phyloP scores from a whole-genome alignment of 2,113 vertebrate species.

The Sinocyclocheilus anophthalmus region DNA sequence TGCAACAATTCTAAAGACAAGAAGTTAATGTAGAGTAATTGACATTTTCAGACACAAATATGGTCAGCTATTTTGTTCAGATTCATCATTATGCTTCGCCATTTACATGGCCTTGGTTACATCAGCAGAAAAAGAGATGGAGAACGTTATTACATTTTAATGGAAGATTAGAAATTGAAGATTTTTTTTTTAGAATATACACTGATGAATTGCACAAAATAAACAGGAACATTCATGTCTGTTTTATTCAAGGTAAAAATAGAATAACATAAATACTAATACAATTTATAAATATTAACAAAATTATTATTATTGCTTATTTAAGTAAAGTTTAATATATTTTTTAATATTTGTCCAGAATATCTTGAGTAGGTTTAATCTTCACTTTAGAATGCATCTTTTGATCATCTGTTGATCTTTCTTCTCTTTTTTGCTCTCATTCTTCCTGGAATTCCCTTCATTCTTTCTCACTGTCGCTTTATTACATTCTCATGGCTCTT shows the following conservation, averaged over 20 bases:
- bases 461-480: neutral
- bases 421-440: neutral
- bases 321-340: neutral
- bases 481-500: slow-evolving; percentile 27
- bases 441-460: neutral
- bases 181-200: neutral
- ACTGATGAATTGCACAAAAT: neutral
- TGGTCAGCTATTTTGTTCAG: neutral
- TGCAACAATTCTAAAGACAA: neutral
- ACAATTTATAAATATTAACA: no score
- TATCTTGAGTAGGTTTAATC: no score
- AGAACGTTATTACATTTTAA: neutral
- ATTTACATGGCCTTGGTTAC: neutral
- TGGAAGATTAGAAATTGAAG: neutral
- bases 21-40: neutral
- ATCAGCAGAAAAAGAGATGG: neutral
- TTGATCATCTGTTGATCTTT: neutral
- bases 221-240: neutral
- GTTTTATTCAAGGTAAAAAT: neutral
- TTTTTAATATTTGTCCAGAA: neutral
- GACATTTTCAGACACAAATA: neutral
- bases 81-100: neutral
- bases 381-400: neutral
- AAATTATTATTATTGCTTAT: neutral
- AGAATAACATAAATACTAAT: no score